These are phyloP conservation scores for Sander vitreus DNA, from an alignment of 2,113 vertebrate genomes.

Conservation along the genomic window DNA sequence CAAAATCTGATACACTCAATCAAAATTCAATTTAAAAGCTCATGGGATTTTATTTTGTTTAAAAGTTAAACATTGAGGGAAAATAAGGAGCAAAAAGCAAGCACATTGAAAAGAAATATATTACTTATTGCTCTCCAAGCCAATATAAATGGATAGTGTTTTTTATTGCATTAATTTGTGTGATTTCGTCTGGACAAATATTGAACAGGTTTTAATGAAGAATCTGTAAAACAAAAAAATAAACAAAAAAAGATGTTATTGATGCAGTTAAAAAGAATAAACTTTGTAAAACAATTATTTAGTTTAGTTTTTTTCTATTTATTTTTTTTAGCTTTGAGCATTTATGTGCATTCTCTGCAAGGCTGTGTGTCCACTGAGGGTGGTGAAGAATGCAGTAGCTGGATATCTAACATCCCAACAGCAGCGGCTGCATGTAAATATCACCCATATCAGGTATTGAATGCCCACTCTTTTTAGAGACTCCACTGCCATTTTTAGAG, in stretches of 20 bases:
- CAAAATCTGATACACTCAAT: background rate
- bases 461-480: slow-evolving; percentile 8
- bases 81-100: background rate
- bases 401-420: background rate
- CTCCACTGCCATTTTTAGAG: background rate
- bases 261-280: background rate
- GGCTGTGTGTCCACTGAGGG: background rate
- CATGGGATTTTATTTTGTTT: too few relatives aligned
- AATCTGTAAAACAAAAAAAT: background rate
- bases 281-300: background rate
- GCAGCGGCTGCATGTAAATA: slow-evolving; percentile 21
- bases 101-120: background rate
- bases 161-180: background rate
- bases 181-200: background rate
- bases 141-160: background rate
- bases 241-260: background rate
- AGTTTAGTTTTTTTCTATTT: background rate
- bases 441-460: slow-evolving; percentile 9
- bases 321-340: background rate
- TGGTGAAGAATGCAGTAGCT: background rate
- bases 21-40: background rate
- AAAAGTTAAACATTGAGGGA: background rate
- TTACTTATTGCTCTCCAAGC: background rate
- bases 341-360: background rate
- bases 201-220: background rate